Base-by-base conservation (phyloP, 2,888 invertebrate species). In the Drosophila acutilabella region DNA sequence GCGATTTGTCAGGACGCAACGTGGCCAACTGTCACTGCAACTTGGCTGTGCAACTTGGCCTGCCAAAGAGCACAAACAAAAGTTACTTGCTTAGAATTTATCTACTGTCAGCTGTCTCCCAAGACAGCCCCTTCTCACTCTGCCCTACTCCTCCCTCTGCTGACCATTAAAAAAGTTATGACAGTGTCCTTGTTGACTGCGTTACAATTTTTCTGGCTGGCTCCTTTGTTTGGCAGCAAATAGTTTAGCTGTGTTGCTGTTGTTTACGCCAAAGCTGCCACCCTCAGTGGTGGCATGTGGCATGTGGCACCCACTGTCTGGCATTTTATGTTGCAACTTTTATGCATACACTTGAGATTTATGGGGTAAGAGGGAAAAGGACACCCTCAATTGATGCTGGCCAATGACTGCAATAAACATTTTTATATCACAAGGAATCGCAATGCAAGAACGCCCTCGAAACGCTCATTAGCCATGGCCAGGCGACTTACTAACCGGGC, bases 131-230 rank as follows among this genome's bases (percentile, higher is more conserved):
- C 51, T 7, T 11, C 23, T 61, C 47, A 3, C 10, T 1, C 18
- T 13, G 5, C n/a, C 3, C 23, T 23, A 23, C 23, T 1, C 23
- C 6, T 6, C 45, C 5, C 23, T 8, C 72, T 74, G 14, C 56
- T 70, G 81, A 77, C 81, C 80, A 82, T 85, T 87, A 81, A 78
- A 82, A 84, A 87, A 85, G 84, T 86, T 85, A 85, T 85, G 85
- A 85, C 87, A 85, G 74, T 81, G 77, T 85, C 84, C 86, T 85
- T 84, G 82, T 80, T 85, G 86, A 69, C 80, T 85, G 72, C 71
- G 74, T 72, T 78, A 78, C 80, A 67, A 74, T 82, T 71, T 58
- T 67, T 44, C 68, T 57, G 64, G 59, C 44, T 33, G 2, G 58
- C 58, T 59, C 66, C 64, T 64, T 78, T 23, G 70, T 78, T 78